Percentiles rank a stretch among this genome's conserved stretches.
phyloP scores from a whole-genome alignment of 2,797 vertebrate genomes.

The Platalea minor region DNA sequence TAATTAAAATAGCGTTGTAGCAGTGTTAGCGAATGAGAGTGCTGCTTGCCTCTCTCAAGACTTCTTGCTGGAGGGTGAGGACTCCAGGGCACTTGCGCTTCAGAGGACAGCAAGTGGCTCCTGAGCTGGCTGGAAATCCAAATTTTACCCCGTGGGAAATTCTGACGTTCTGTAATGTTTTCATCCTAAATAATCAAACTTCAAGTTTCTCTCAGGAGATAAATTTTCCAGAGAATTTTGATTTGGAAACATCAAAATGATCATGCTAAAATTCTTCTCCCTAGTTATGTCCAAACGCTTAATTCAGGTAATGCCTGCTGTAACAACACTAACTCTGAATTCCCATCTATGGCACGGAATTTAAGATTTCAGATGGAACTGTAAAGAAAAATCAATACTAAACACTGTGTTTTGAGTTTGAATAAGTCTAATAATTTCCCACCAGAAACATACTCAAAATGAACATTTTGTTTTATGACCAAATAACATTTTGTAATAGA shows the following conservation, averaged over 20 bases:
- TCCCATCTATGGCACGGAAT: not conserved
- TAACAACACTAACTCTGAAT: not conserved
- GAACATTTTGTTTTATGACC: not conserved
- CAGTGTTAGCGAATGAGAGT: not conserved
- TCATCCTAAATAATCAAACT: not conserved
- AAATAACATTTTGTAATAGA: constrained; percentile 11
- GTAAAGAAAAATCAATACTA: not conserved
- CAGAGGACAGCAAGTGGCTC: not conserved
- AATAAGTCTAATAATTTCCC: not conserved
- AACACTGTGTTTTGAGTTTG: not conserved
- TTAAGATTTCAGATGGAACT: not conserved
- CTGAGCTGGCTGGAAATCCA: not conserved
- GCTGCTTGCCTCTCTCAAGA: not conserved
- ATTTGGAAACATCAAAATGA: not conserved
- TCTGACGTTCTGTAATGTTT: not conserved
- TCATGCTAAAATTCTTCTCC: not conserved
- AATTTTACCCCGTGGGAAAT: not conserved
- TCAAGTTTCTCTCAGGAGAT: not conserved
- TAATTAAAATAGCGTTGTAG: not conserved
- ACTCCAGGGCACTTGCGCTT: not conserved
- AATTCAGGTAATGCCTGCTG: not conserved
- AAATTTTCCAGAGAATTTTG: not conserved
- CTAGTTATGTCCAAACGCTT: not conserved
- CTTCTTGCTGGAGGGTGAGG: not conserved
- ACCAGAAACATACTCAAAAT: not conserved